phyloP scores from a whole-genome alignment of 2,888 invertebrate species.

The Frankliniella fusca region DNA sequence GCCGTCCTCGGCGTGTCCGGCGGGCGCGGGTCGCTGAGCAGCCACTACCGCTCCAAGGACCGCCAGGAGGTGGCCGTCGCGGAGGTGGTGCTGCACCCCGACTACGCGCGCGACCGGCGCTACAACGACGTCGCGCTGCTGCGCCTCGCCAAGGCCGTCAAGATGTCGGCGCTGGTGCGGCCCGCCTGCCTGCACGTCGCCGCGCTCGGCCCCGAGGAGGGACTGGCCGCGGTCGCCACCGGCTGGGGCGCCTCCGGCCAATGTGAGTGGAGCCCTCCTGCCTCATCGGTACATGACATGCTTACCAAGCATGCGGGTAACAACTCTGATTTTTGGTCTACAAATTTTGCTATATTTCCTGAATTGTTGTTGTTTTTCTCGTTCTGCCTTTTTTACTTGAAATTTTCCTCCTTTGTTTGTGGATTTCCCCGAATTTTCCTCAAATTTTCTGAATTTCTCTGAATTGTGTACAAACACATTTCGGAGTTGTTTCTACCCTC shows the following conservation, averaged over 20 bases:
- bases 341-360: too few species aligned
- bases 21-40: neutral
- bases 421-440: too few species aligned
- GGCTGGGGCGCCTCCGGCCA: conserved; percentile 4
- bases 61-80: neutral
- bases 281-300: too few species aligned
- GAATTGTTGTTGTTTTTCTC: too few species aligned
- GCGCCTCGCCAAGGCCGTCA: neutral
- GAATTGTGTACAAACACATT: too few species aligned
- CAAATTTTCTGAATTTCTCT: too few species aligned
- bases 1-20: neutral
- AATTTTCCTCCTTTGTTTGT: too few species aligned
- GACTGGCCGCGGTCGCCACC: neutral
- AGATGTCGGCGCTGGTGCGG: neutral
- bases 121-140: neutral
- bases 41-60: neutral
- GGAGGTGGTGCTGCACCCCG: neutral
- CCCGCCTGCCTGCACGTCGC: neutral
- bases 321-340: too few species aligned
- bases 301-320: too few species aligned
- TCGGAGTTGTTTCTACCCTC: too few species aligned
- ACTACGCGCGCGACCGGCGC: neutral
- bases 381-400: too few species aligned
- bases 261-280: too few species aligned
- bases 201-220: neutral